A percentile compares a stretch with the other conserved stretches of the same genome.
Conservation (phyloP, 2,797 vertebrate species). For the Anniella stebbinsi region DNA sequence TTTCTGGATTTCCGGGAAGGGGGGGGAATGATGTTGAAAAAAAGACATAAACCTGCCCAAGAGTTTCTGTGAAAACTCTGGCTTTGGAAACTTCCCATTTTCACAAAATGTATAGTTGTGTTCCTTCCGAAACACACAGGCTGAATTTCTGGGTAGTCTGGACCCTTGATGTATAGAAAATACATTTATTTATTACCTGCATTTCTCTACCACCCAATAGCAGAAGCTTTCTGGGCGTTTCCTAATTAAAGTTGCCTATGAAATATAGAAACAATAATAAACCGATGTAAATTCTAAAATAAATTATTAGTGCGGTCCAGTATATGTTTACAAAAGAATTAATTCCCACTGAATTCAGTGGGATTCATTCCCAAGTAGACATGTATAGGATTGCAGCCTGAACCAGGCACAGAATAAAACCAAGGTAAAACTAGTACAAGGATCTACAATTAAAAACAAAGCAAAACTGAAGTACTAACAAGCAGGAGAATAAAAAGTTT, state of each 20-base stretch:
- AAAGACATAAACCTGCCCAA: not conserved
- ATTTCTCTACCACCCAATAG: not conserved
- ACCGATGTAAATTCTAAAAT: no score
- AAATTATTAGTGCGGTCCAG: no score
- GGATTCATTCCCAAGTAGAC: no score
- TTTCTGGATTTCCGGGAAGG: not conserved
- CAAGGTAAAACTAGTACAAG: not conserved
- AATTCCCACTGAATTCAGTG: no score
- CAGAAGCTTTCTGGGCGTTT: not conserved
- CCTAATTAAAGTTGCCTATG: no score
- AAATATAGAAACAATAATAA: no score
- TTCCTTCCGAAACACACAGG: not conserved
- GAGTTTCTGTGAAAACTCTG: no score
- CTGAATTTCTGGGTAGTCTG: not conserved
- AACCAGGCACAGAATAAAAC: not conserved
- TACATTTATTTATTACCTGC: no score
- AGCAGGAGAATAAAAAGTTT: not conserved
- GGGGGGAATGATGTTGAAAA: not conserved
- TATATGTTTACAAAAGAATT: no score
- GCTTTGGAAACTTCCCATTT: not conserved
- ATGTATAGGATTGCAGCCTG: no score
- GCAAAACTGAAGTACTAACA: not conserved
- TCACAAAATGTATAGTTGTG: not conserved
- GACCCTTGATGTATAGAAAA: not conserved
- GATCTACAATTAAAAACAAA: not conserved